A percentile compares a stretch with the other conserved stretches of the same genome.
phyloP scores from a whole-genome alignment of 2,888 invertebrate species.

The Argyresthia albistria region DNA sequence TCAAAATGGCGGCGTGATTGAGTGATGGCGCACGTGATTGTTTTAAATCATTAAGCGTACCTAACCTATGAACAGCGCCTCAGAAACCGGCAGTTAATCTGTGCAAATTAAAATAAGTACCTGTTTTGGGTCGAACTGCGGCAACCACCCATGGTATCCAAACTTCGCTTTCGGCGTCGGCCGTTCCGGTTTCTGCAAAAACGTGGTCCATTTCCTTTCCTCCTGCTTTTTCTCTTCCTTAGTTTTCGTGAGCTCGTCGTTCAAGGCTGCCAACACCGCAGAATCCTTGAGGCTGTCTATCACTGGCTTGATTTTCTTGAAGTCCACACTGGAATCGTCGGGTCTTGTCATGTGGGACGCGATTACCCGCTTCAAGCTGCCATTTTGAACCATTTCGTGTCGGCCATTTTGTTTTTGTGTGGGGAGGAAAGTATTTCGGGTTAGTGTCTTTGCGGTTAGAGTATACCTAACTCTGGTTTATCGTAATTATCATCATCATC shows the following conservation, averaged over 20 bases:
- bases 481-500: too few relatives aligned
- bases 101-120: conserved; percentile 19
- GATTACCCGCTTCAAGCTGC: conserved; percentile 45
- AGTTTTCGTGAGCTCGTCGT: conserved; percentile 66
- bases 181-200: conserved; percentile 81
- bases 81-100: not conserved
- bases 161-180: conserved; percentile 69
- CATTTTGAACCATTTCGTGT: conserved; percentile 25
- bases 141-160: conserved; percentile 31
- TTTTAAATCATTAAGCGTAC: too few relatives aligned
- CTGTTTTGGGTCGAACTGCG: conserved; percentile 23
- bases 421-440: not conserved
- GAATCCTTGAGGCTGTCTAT: conserved; percentile 76
- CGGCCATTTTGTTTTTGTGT: conserved; percentile 4
- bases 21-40: too few relatives aligned
- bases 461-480: not conserved
- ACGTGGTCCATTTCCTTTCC: conserved; percentile 80
- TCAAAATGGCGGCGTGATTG: too few relatives aligned
- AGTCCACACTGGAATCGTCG: conserved; percentile 74
- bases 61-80: too few relatives aligned
- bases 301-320: conserved; percentile 77
- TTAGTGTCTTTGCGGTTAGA: not conserved
- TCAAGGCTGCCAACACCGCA: conserved; percentile 76
- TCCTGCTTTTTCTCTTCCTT: conserved; percentile 65
- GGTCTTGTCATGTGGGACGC: conserved; percentile 51